These are phyloP conservation scores for Rhagophthalmus giganteus DNA, from an alignment of 2,888 invertebrate species.

Conservation along the genomic window DNA sequence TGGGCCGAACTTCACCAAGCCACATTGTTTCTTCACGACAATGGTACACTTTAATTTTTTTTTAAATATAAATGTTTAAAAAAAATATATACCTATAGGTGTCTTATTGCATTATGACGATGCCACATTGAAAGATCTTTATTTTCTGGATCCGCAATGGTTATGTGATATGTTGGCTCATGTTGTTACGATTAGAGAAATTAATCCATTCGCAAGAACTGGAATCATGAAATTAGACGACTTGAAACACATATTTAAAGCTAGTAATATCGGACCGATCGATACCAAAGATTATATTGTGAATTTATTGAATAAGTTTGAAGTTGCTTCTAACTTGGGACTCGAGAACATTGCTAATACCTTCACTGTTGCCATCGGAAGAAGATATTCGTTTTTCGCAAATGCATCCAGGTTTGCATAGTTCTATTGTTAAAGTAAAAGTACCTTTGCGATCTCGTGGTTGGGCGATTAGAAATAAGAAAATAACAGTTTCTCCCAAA, in stretches of 20 bases:
- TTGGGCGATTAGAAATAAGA: conserved; percentile 67
- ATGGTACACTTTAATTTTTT: too few species aligned
- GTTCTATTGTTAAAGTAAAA: conserved; percentile 56
- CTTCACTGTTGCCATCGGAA: conserved; percentile 85
- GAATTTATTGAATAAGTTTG: conserved; percentile 92
- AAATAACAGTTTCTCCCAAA: conserved; percentile 59
- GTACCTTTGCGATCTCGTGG: conserved; percentile 67
- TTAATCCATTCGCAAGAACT: conserved; percentile 90
- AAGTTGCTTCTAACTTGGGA: conserved; percentile 97
- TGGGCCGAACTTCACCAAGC: conserved; percentile 91
- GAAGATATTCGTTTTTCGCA: conserved; percentile 64
- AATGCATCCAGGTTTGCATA: conserved; percentile 51
- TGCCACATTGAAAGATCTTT: conserved; percentile 89
- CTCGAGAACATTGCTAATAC: conserved; percentile 84
- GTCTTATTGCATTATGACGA: conserved; percentile 94
- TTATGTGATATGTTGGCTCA: conserved; percentile 96
- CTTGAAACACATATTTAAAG: conserved; percentile 88
- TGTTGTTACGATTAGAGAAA: conserved; percentile 95
- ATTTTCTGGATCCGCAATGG: conserved; percentile 98
- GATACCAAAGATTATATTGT: conserved; percentile 80
- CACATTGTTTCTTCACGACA: conserved; percentile 95
- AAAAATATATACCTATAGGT: too few species aligned
- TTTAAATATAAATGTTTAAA: conserved; percentile 11
- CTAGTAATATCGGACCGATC: conserved; percentile 74
- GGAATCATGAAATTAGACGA: conserved; percentile 95